Conservation (phyloP, 2,797 vertebrate genomes). For the Enteromius treurensis region DNA sequence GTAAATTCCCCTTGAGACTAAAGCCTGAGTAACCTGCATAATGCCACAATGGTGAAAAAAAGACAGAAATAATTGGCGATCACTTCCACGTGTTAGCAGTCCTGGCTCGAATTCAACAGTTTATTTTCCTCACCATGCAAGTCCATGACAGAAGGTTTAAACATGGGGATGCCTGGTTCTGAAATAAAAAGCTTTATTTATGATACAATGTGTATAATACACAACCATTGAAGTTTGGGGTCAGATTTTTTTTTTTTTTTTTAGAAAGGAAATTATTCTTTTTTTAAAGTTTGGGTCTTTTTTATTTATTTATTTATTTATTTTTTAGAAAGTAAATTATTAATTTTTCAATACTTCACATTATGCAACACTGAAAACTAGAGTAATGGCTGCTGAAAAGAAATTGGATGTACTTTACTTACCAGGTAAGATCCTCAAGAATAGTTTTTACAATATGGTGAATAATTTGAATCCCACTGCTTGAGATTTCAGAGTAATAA, state of each 20-base stretch:
- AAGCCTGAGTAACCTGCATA: not conserved
- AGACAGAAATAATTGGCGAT: not conserved
- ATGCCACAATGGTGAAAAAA: not conserved
- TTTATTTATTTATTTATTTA: too few relatives aligned
- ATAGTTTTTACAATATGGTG: not conserved
- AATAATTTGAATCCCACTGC: not conserved
- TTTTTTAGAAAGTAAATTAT: not conserved
- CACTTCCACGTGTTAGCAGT: not conserved
- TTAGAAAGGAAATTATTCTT: not conserved
- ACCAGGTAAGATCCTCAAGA: not conserved
- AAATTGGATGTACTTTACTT: not conserved
- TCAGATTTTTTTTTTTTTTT: not conserved
- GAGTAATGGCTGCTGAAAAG: not conserved
- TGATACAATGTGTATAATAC: not conserved
- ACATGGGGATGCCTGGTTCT: not conserved
- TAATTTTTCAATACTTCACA: not conserved
- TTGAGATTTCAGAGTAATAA: not conserved
- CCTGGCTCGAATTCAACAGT: not conserved
- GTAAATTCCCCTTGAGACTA: not conserved
- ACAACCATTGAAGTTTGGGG: not conserved
- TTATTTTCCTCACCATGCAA: constrained; percentile 3
- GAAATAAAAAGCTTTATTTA: constrained; percentile 8
- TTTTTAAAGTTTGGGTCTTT: too few relatives aligned
- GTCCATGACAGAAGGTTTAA: not conserved
- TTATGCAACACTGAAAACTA: not conserved